Conservation (phyloP, 2,797 vertebrate genomes). For the Smutsia temminckii region DNA sequence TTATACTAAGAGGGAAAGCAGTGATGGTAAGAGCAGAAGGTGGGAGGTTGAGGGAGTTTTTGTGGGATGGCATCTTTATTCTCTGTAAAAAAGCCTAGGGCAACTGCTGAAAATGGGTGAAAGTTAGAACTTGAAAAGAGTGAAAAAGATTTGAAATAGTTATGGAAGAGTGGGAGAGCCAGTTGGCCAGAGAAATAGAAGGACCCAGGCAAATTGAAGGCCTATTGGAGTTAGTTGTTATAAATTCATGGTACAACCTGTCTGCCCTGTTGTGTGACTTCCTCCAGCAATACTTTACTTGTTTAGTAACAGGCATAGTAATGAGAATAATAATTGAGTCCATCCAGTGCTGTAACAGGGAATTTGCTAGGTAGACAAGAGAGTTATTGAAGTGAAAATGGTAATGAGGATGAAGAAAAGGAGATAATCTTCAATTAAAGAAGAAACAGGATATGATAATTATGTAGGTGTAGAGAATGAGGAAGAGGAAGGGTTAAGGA, state of each 20-base stretch:
- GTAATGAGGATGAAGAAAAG: not conserved
- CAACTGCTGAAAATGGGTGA: not conserved
- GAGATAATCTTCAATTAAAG: not conserved
- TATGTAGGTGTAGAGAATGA: not conserved
- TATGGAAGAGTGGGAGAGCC: not conserved
- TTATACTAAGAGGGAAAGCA: not conserved
- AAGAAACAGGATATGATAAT: not conserved
- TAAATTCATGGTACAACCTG: not conserved
- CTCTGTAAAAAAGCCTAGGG: not conserved
- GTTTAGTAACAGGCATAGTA: not conserved
- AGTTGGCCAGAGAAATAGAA: not conserved
- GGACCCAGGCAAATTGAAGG: not conserved
- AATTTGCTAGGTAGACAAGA: not conserved
- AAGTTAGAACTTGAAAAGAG: not conserved
- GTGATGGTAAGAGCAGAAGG: not conserved
- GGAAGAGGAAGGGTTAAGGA: not conserved
- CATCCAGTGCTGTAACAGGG: not conserved
- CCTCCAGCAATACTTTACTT: not conserved
- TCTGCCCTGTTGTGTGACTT: not conserved
- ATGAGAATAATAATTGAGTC: not conserved
- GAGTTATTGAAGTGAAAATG: conserved; percentile 11
- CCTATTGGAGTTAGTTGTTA: not conserved
- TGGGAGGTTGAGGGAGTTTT: not conserved
- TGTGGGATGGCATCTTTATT: not conserved
- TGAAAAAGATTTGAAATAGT: not conserved